Conservation (phyloP, 2,113 vertebrate genomes). For the Salminus brasiliensis region DNA sequence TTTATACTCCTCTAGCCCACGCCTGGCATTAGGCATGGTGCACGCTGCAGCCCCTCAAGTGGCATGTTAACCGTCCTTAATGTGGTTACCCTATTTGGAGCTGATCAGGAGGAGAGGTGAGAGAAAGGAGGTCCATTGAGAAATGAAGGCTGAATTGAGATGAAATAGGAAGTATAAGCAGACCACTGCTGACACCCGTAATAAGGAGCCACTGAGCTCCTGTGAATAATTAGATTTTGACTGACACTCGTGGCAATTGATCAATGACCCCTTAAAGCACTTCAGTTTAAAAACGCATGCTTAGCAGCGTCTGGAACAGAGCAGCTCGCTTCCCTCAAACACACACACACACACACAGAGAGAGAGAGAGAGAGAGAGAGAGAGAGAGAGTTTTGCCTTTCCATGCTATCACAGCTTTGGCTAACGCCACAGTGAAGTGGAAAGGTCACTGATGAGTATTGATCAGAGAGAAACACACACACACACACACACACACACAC, state of each 20-base stretch:
- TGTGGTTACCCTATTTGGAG: not conserved
- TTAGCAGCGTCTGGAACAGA: slow-evolving; percentile 54
- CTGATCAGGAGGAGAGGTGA: not conserved
- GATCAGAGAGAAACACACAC: slow-evolving; percentile 59
- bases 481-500: not conserved
- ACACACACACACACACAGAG: too few species aligned
- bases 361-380: not conserved
- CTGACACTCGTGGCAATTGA: slow-evolving; percentile 68
- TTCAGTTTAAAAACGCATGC: slow-evolving; percentile 60
- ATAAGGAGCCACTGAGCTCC: slow-evolving; percentile 54
- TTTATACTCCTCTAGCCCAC: too few species aligned
- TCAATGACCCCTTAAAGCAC: slow-evolving; percentile 66
- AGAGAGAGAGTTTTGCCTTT: slow-evolving; percentile 23
- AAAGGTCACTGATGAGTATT: slow-evolving; percentile 78
- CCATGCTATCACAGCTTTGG: slow-evolving; percentile 58
- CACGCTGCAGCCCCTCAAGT: not conserved
- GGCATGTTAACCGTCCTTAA: not conserved
- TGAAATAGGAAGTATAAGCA: not conserved
- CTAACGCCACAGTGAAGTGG: slow-evolving; percentile 66
- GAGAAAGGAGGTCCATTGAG: not conserved
- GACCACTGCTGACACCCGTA: slow-evolving; percentile 4
- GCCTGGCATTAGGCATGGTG: too few species aligned
- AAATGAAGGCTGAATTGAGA: slow-evolving; percentile 1
- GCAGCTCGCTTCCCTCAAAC: too few species aligned
- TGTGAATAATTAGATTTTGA: slow-evolving; percentile 70